These are phyloP conservation scores for Phyllotis vaccarum DNA, from an alignment of 2,797 vertebrate species.

Conservation along the genomic window DNA sequence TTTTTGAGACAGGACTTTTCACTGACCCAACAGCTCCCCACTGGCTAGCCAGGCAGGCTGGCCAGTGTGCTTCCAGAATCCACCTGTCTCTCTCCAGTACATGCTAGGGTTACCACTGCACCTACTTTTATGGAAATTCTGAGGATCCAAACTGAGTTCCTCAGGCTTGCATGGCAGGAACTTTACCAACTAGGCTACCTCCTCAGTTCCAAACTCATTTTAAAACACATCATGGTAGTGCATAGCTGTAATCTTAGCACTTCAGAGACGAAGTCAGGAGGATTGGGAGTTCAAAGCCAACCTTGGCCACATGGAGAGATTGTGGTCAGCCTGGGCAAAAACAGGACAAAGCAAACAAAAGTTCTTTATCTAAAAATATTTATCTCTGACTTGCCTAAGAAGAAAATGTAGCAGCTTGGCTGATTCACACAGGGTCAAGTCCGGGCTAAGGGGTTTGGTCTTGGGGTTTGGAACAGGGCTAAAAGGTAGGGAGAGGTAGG, in stretches of 20 bases:
- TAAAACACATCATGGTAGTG: neutral
- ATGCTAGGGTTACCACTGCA: neutral
- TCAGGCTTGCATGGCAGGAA: no score
- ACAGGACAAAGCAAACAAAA: neutral
- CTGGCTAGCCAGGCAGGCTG: neutral
- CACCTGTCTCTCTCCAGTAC: neutral
- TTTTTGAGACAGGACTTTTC: neutral
- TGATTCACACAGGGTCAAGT: neutral
- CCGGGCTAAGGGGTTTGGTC: neutral
- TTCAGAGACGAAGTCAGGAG: neutral
- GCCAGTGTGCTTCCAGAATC: neutral
- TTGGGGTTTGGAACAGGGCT: conserved; percentile 7
- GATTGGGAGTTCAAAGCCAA: neutral
- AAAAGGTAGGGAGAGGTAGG: neutral
- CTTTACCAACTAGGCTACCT: neutral
- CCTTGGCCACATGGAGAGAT: neutral
- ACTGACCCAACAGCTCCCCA: neutral
- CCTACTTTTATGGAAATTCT: neutral
- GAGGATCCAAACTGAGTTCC: neutral
- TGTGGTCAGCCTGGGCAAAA: neutral
- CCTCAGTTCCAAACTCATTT: neutral
- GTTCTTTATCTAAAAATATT: conserved; percentile 39
- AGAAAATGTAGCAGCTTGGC: neutral
- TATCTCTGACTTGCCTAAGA: neutral
- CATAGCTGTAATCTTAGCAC: neutral